Base-by-base conservation (phyloP, 2,888 invertebrate species). In the Monopis laevigella region DNA sequence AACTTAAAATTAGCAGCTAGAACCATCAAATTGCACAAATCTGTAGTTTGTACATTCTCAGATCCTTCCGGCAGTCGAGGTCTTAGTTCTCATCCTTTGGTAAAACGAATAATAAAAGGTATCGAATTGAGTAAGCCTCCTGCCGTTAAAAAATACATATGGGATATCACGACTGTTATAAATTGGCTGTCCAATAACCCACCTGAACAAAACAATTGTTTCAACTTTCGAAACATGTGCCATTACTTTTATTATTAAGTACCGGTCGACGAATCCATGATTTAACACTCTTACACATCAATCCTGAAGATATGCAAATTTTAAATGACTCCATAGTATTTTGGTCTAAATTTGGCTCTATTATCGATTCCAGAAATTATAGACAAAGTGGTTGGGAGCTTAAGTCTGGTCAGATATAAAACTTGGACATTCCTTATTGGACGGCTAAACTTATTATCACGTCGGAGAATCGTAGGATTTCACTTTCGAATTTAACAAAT, bases 341-440 rank as follows among this genome's bases (percentile, higher is more conserved):
- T 26, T 39, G 39, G 39, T 27, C 39, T 18, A 39, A 26, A 26
- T 39, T 39, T 14, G 39, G 39, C 2, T 39, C 24, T 6, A 39
- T 26, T 14, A 39, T 27, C 10, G 39, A 39, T 26, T 18, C 8
- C 16, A 4, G 5, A 4, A 10, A 3, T 14, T 29, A 21, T 12
- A 27, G 39, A 16, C 39, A 39, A 12, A 28, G 16, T 7, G 39
- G 39, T 27, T 39, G 39, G 39, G n/a, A 29, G 11, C 12, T 29
- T 5, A 29, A 7, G 8, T 29, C 12, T 7, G 29, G 6, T 11
- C 5, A 5, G 8, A 29, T 29, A n/a, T 5, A 5, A 12, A 29
- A 29, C 11, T 11, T 29, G 12, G 12, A 29, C 12, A 7, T 12
- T 7, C n/a, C 12, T 29, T 12, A 12, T n/a, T 29, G 29, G 29